Percentiles rank a stretch among this genome's conserved stretches.
phyloP scores from a whole-genome alignment of 2,113 vertebrate genomes.

The Anas platyrhynchos region DNA sequence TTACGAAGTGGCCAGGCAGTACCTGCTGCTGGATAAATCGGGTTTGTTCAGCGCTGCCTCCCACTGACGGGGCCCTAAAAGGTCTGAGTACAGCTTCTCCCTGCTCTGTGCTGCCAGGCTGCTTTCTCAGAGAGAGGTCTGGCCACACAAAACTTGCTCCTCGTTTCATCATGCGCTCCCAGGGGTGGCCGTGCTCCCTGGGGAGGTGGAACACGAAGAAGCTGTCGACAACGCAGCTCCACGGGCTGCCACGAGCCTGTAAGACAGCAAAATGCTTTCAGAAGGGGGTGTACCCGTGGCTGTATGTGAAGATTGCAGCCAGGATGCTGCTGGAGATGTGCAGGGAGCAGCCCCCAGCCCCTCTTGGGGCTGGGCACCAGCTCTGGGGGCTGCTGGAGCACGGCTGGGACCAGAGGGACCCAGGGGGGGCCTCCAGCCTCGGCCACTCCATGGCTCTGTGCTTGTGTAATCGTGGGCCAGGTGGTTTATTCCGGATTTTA shows the following conservation, averaged over 20 bases:
- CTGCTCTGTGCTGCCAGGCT: not conserved
- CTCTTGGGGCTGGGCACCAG: no score
- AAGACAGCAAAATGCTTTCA: rapidly evolving
- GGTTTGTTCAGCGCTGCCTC: not conserved
- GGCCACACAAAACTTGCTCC: not conserved
- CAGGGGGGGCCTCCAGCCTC: no score
- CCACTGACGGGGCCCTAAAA: not conserved
- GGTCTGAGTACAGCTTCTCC: not conserved
- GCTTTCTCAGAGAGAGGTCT: not conserved
- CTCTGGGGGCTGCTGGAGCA: no score
- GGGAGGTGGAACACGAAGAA: not conserved
- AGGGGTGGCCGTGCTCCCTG: not conserved
- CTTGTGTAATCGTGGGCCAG: rapidly evolving
- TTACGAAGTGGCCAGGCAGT: not conserved
- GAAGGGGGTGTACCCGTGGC: no score
- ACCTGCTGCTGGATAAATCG: rapidly evolving
- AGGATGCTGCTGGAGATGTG: no score
- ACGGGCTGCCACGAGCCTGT: not conserved
- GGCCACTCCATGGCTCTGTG: no score
- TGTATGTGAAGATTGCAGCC: no score
- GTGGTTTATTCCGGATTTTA: not conserved
- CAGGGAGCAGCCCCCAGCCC: no score
- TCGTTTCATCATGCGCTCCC: not conserved
- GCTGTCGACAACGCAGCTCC: not conserved
- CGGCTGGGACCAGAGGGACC: no score